Percentiles rank a stretch among this genome's conserved stretches.
phyloP scores from a whole-genome alignment of 2,113 vertebrate genomes.

The Oreotrochilus melanogaster region DNA sequence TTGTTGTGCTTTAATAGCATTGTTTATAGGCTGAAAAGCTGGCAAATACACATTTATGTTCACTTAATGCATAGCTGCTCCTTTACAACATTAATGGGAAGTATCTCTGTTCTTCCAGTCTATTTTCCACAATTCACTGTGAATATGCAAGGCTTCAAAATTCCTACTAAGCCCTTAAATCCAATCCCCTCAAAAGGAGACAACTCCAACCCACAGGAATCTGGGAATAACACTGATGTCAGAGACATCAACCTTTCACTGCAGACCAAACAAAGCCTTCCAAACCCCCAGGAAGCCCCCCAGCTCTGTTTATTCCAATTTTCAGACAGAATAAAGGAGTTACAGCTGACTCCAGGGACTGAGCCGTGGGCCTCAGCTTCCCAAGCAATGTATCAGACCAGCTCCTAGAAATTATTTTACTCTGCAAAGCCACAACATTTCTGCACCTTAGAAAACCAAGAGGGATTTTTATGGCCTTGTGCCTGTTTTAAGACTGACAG shows the following conservation, averaged over 20 bases:
- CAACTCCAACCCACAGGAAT: background rate
- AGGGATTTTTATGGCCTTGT: background rate
- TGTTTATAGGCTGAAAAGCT: constrained; percentile 15
- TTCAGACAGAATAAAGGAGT: constrained; percentile 5
- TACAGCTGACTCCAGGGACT: background rate
- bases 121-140: background rate
- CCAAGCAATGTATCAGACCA: background rate
- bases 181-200: background rate
- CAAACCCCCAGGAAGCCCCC: constrained; percentile 6
- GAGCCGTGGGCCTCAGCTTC: background rate
- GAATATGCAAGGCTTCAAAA: background rate
- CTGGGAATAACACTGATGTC: background rate
- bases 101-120: background rate
- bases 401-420: constrained; percentile 2
- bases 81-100: background rate
- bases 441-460: background rate
- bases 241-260: background rate
- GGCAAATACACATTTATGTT: background rate
- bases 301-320: background rate
- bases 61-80: background rate
- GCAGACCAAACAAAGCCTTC: background rate
- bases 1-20: constrained; percentile 25
- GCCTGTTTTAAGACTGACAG: constrained; percentile 24
- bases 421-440: constrained; percentile 10
- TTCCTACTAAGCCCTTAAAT: background rate